Percentiles rank a stretch among this genome's conserved stretches.
phyloP scores from a whole-genome alignment of 2,113 vertebrate species.

The Mus pahari region DNA sequence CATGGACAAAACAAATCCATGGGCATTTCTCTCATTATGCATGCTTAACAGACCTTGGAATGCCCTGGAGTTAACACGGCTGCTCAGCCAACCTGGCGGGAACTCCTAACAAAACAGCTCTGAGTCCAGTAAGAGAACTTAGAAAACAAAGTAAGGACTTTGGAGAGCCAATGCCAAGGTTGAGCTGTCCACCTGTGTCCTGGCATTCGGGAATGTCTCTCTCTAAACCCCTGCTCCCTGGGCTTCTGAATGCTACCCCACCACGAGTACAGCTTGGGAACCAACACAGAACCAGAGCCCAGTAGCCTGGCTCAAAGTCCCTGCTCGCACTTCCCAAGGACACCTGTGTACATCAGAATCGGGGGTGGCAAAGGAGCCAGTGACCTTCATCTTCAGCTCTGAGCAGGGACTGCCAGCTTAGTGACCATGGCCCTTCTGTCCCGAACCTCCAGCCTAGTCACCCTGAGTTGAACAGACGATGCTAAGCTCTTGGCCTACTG shows the following conservation, averaged over 20 bases:
- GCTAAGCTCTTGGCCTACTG: not conserved
- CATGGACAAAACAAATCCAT: slow-evolving; percentile 64
- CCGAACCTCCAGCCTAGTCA: not conserved
- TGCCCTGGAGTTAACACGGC: slow-evolving; percentile 65
- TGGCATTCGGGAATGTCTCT: slow-evolving; percentile 59
- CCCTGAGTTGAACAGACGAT: not conserved
- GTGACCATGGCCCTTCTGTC: no score
- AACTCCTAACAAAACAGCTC: slow-evolving; percentile 76
- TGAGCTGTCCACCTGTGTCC: slow-evolving; percentile 53
- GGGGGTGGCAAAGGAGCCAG: not conserved
- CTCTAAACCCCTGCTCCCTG: slow-evolving; percentile 39
- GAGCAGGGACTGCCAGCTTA: not conserved
- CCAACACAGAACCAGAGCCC: fast-evolving
- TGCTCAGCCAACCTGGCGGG: slow-evolving; percentile 66
- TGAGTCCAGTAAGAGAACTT: slow-evolving; percentile 83
- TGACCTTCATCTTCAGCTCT: not conserved
- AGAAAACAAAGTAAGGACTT: slow-evolving; percentile 72
- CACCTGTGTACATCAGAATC: not conserved
- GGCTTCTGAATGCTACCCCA: not conserved
- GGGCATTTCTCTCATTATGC: slow-evolving; percentile 50
- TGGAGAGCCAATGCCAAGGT: slow-evolving; percentile 60
- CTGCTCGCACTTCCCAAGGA: not conserved
- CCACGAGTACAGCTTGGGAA: not conserved
- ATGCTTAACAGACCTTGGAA: slow-evolving; percentile 79
- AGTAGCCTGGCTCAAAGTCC: not conserved